Evolutionary conservation across 2,888 invertebrate species (phyloP).

Genomic region (Podabrus alpinus): DNA sequence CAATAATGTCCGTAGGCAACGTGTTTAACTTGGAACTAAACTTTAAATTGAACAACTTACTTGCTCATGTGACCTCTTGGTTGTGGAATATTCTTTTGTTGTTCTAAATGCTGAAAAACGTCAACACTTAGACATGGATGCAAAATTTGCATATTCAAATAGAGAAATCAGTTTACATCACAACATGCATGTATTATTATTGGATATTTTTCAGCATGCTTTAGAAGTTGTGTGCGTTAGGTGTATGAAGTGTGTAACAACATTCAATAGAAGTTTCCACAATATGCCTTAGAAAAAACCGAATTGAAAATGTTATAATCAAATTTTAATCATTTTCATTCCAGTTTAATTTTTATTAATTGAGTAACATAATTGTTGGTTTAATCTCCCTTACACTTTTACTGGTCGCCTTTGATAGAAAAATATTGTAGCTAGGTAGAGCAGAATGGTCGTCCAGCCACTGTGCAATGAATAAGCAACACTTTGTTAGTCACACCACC

Average conservation of each 20-base stretch:
- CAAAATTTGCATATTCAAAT: background rate
- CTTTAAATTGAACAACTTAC: constrained; percentile 58
- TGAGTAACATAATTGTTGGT: constrained; percentile 1
- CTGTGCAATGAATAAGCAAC: constrained; percentile 40
- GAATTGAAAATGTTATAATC: background rate
- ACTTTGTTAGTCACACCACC: constrained; percentile 34
- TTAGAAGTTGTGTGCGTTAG: constrained; percentile 1
- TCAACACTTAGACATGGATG: background rate
- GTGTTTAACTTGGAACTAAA: background rate
- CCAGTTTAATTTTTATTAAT: background rate
- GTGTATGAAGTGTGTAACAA: background rate
- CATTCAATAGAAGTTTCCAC: background rate
- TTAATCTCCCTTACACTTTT: constrained; percentile 66
- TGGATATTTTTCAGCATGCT: constrained; percentile 7
- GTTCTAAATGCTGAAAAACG: constrained; percentile 68
- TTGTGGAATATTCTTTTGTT: constrained; percentile 67
- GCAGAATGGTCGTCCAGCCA: constrained; percentile 80
- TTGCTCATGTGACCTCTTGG: constrained; percentile 82
- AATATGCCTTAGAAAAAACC: background rate
- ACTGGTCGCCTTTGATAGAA: constrained; percentile 71
- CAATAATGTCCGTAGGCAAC: background rate
- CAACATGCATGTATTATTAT: constrained; percentile 10
- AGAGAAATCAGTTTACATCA: constrained; percentile 1
- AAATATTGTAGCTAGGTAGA: constrained; percentile 67
- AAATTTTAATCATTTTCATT: background rate